phyloP scores from a whole-genome alignment of 2,113 vertebrate species.

The Syngnathoides biaculeatus region DNA sequence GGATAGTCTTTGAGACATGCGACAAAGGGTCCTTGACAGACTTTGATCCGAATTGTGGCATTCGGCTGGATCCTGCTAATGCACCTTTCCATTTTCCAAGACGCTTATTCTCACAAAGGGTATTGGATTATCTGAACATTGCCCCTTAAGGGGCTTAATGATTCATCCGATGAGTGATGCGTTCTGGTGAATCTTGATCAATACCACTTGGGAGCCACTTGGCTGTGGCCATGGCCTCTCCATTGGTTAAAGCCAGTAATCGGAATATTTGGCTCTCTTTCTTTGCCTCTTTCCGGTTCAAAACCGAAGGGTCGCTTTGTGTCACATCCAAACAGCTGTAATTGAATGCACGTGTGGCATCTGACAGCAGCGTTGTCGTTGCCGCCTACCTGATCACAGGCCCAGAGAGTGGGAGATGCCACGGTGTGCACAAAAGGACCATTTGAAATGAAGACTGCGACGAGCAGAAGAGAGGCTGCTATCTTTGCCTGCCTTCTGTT shows the following conservation, averaged over 20 bases:
- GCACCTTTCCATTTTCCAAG: no score
- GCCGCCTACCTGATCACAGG: slow-evolving; percentile 57
- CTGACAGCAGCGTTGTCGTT: slow-evolving; percentile 54
- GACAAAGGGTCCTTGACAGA: not conserved
- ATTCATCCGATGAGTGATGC: slow-evolving; percentile 58
- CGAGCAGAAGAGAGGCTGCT: slow-evolving; percentile 11
- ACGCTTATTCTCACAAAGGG: no score
- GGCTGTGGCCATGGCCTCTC: slow-evolving; percentile 48
- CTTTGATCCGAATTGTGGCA: not conserved
- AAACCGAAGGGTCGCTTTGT: slow-evolving; percentile 51
- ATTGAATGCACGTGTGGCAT: slow-evolving; percentile 62
- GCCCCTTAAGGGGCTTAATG: slow-evolving; percentile 54
- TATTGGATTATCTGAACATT: slow-evolving; percentile 72
- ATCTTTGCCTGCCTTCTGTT: slow-evolving; percentile 33
- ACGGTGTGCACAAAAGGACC: slow-evolving; percentile 29
- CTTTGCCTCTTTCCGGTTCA: slow-evolving; percentile 42
- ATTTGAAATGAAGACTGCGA: slow-evolving; percentile 41
- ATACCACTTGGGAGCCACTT: slow-evolving; percentile 39
- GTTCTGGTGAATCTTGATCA: slow-evolving; percentile 43
- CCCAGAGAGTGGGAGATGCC: slow-evolving; percentile 42
- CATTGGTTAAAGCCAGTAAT: slow-evolving; percentile 46
- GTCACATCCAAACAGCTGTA: slow-evolving; percentile 59
- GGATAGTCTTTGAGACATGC: not conserved
- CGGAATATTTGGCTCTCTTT: slow-evolving; percentile 11
- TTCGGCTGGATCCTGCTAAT: no score